Evolutionary conservation across 2,797 vertebrate species (phyloP).

Genomic region (Phrynocephalus guinanensis): DNA sequence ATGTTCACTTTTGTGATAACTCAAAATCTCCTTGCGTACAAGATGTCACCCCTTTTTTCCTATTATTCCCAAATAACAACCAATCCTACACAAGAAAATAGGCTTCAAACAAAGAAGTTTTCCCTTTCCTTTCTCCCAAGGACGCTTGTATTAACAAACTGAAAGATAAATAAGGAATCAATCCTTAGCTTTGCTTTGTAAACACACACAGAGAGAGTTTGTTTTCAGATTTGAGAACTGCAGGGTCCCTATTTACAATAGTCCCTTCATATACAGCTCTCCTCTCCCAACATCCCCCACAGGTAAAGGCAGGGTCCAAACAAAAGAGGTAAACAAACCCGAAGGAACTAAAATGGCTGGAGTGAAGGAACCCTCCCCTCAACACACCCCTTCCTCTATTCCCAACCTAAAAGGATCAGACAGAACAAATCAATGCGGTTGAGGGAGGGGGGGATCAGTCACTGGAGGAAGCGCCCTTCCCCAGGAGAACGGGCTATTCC

Average conservation of each 20-base stretch:
- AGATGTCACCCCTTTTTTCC: neutral
- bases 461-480: constrained; percentile 21
- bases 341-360: constrained; percentile 50
- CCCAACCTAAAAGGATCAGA: neutral
- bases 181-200: neutral
- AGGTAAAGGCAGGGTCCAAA: constrained; percentile 24
- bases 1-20: neutral
- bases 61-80: neutral
- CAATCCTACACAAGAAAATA: no score
- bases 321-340: constrained; percentile 4
- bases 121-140: neutral
- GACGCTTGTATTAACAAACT: neutral
- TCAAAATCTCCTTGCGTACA: no score
- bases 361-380: constrained; percentile 22
- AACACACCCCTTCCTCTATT: neutral
- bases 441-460: fast-evolving
- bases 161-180: neutral
- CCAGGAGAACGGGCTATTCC: neutral
- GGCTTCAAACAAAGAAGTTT: neutral
- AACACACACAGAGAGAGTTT: no score
- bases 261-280: neutral
- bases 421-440: neutral
- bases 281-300: no score
- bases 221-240: neutral
- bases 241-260: neutral